phyloP scores from a whole-genome alignment of 2,888 invertebrate genomes.

The Lepidochitona cinerea region DNA sequence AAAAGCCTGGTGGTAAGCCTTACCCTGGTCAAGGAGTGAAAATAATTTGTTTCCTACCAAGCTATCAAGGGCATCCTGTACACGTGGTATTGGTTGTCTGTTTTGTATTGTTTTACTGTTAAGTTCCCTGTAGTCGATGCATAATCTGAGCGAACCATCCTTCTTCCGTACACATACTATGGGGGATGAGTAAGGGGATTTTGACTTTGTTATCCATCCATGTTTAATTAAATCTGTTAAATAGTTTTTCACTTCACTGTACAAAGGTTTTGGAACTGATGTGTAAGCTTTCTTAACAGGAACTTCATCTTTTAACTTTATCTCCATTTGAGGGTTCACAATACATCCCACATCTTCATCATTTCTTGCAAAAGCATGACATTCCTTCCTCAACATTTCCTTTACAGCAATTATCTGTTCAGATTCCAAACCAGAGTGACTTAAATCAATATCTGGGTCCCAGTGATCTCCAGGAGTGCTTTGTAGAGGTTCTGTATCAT shows the following conservation, averaged over 20 bases:
- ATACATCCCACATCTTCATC: background rate
- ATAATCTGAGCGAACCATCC: constrained; percentile 3
- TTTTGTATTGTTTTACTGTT: background rate
- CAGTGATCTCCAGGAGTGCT: constrained; percentile 1
- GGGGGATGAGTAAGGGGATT: constrained; percentile 20
- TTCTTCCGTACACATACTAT: constrained; percentile 1
- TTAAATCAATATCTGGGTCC: background rate
- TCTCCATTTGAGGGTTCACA: background rate
- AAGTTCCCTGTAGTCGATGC: background rate
- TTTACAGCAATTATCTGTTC: constrained; percentile 9
- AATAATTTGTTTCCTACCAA: background rate
- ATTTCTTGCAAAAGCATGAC: constrained; percentile 1
- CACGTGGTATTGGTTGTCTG: background rate
- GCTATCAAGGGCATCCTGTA: constrained; percentile 2
- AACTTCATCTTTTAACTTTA: background rate
- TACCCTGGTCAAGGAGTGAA: constrained; percentile 3
- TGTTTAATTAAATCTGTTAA: constrained; percentile 24
- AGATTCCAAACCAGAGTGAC: background rate
- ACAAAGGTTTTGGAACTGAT: background rate
- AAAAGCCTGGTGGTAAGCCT: background rate
- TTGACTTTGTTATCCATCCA: constrained; percentile 25
- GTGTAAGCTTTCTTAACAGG: background rate
- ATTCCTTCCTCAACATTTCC: background rate
- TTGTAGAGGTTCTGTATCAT: background rate
- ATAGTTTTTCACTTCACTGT: constrained; percentile 11